A percentile compares a stretch with the other conserved stretches of the same genome.
phyloP scores from a whole-genome alignment of 2,888 invertebrate species.

The Xiphydria camelus region DNA sequence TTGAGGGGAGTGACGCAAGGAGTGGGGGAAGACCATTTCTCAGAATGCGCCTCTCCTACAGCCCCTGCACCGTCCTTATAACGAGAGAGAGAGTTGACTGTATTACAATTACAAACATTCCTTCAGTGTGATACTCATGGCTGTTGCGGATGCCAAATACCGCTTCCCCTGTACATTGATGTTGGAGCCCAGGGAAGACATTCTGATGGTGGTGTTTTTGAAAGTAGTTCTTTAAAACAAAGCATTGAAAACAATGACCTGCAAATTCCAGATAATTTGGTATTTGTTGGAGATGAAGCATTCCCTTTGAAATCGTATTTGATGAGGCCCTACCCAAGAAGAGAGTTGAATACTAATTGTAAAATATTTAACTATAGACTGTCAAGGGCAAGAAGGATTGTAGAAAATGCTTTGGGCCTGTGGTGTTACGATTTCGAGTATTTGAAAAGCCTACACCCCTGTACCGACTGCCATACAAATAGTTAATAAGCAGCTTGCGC shows the following conservation, averaged over 20 bases:
- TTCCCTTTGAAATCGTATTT: slow-evolving; percentile 10
- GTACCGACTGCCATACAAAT: slow-evolving; percentile 10
- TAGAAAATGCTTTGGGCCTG: slow-evolving; percentile 18
- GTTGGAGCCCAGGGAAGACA: slow-evolving; percentile 5
- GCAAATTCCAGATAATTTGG: background rate
- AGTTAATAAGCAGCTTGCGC: slow-evolving; percentile 8
- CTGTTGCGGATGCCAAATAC: slow-evolving; percentile 4
- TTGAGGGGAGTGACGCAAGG: too few relatives aligned
- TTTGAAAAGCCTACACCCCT: slow-evolving; percentile 1
- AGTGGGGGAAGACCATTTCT: too few relatives aligned
- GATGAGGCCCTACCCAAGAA: slow-evolving; percentile 16
- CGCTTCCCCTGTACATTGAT: slow-evolving; percentile 2
- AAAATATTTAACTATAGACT: slow-evolving; percentile 17
- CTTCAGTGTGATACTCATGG: slow-evolving; percentile 8
- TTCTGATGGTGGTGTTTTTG: slow-evolving; percentile 6
- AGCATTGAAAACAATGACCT: background rate
- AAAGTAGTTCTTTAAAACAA: slow-evolving; percentile 1
- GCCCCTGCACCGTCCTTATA: too few relatives aligned
- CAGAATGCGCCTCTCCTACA: too few relatives aligned
- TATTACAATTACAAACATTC: slow-evolving; percentile 8
- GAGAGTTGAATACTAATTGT: slow-evolving; percentile 1
- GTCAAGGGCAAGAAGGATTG: too few relatives aligned
- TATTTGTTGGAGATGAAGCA: too few relatives aligned
- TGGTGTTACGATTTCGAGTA: slow-evolving; percentile 12
- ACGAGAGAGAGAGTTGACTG: too few relatives aligned